Evolutionary conservation across 2,797 vertebrate genomes (phyloP), one percentile per base, ranked within the genome.

Genomic region (Fratercula arctica): DNA sequence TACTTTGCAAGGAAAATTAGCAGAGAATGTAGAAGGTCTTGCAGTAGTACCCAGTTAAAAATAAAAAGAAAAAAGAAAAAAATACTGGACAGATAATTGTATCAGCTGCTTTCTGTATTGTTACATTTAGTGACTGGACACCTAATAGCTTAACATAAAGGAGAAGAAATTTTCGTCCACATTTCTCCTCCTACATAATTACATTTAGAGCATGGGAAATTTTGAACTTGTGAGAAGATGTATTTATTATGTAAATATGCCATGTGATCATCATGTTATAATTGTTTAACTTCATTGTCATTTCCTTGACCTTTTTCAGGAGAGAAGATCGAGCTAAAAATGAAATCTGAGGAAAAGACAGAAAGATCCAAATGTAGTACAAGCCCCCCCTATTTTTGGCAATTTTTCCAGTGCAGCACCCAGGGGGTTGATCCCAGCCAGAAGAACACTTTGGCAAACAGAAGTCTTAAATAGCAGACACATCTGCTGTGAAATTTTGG

Each of bases 401-500:
- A 60, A 57, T 19, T 11, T 90, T 92, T 94, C 50, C 77, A 83
- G 35, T 57, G 60, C 43, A 60, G 31, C 45, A 88, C 89, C 68
- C 82, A 73, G 54, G 76, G 88, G 90, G 24, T 24, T 80, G 64
- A 54, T 91, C 82, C 37, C 46, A 88, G 89, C 85, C 96, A 97
- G 95, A 96, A 79, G n/a, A 95, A 81, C 63, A 88, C 70, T 94
- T 93, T 90, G 97, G 93, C 95, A 93, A 90, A 93, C 60, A 92
- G 81, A 80, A 87, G 70, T 78, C 51, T 75, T 88, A 87, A 93
- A 95, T 92, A 97, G 80, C 43, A 87, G 89, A 84, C 1, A 37
- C 78, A 94, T 96, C 91, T 96, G 93, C 80, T 96, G 63, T 64
- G 67, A 95, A 95, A 89, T 88, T 93, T 95, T 97, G 91, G 96